Percentiles rank a stretch among this genome's conserved stretches.
Conservation (phyloP, 2,888 invertebrate genomes). For the Furcula furcula region DNA sequence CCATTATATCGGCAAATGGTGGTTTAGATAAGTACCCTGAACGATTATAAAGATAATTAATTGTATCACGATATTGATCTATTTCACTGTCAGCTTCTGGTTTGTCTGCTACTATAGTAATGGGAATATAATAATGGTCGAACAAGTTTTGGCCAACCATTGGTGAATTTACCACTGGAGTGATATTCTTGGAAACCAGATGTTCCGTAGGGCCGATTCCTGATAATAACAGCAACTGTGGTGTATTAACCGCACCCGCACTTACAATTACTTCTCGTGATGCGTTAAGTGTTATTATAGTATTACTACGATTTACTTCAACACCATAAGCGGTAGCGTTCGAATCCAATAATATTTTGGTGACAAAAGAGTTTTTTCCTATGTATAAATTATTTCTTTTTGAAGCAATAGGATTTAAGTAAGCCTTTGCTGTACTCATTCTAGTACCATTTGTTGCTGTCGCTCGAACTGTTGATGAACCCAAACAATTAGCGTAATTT, state of each 20-base stretch:
- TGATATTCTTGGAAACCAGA: background rate
- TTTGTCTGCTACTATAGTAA: background rate
- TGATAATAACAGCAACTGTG: background rate
- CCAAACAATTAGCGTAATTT: conserved; percentile 1
- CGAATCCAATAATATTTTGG: conserved; percentile 70
- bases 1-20: background rate
- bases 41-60: background rate
- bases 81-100: background rate
- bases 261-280: background rate
- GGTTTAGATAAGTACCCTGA: background rate
- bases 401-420: conserved; percentile 40
- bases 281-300: background rate
- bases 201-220: conserved; percentile 1
- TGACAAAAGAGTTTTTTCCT: conserved; percentile 70
- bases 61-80: background rate
- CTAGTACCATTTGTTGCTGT: background rate
- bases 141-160: background rate
- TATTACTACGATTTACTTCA: conserved; percentile 18
- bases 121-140: background rate
- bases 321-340: conserved; percentile 59
- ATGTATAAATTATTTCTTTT: conserved; percentile 36
- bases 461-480: conserved; percentile 1
- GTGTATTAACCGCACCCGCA: background rate
- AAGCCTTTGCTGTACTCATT: conserved; percentile 80
- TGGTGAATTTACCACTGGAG: background rate